Conservation (phyloP, 2,797 vertebrate genomes). For the Hybognathus amarus region DNA sequence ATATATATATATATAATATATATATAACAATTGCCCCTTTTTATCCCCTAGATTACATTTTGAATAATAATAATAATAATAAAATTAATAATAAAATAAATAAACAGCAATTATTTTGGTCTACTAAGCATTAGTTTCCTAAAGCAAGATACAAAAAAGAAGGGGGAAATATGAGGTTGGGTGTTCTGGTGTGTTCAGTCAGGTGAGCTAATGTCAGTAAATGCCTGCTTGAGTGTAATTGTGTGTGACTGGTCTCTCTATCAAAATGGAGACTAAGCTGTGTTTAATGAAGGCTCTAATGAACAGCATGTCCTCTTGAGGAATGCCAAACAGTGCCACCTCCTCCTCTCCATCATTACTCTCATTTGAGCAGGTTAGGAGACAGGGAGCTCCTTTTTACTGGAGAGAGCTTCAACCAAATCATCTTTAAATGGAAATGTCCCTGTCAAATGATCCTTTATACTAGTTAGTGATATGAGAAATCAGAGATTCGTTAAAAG, state of each 20-base stretch:
- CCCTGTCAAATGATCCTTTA: background rate
- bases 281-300: slow-evolving; percentile 82
- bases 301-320: slow-evolving; percentile 71
- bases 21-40: background rate
- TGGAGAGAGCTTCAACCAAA: background rate
- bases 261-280: slow-evolving; percentile 78
- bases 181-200: slow-evolving; percentile 46
- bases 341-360: slow-evolving; percentile 71
- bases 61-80: background rate
- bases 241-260: slow-evolving; percentile 77
- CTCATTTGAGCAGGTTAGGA: slow-evolving; percentile 70
- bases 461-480: background rate
- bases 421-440: background rate
- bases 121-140: background rate
- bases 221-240: slow-evolving; percentile 74
- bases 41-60: background rate
- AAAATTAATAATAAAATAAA: too few relatives aligned
- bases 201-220: slow-evolving; percentile 68
- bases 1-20: too few relatives aligned
- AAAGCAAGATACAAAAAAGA: background rate
- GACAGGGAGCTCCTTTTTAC: slow-evolving; percentile 30
- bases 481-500: background rate
- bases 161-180: too few relatives aligned
- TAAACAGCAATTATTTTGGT: background rate
- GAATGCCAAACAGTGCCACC: slow-evolving; percentile 73